phyloP scores from a whole-genome alignment of 2,888 invertebrate genomes.

The Oeneis ivallda region DNA sequence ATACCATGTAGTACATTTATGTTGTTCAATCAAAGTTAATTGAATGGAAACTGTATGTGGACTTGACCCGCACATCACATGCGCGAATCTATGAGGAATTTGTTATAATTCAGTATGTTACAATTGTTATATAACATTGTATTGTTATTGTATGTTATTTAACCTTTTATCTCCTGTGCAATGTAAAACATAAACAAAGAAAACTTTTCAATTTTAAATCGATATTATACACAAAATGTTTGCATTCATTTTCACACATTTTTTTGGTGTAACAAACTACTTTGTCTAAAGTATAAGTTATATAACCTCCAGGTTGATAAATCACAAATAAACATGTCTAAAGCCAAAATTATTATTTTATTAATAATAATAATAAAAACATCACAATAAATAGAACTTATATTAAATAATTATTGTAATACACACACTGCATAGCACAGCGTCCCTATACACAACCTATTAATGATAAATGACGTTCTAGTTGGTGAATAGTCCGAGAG shows the following conservation, averaged over 20 bases:
- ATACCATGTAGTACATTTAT: background rate
- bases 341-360: slow-evolving; percentile 34
- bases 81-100: background rate
- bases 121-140: slow-evolving; percentile 10
- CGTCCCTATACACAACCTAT: slow-evolving; percentile 64
- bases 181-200: background rate
- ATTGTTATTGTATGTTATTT: background rate
- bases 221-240: slow-evolving; percentile 5
- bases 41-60: too few relatives aligned
- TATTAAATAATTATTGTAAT: slow-evolving; percentile 52
- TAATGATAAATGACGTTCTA: slow-evolving; percentile 20
- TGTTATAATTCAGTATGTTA: background rate
- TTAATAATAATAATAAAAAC: slow-evolving; percentile 50
- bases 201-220: background rate
- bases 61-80: background rate
- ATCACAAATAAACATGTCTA: slow-evolving; percentile 29
- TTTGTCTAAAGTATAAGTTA: slow-evolving; percentile 16
- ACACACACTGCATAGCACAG: slow-evolving; percentile 48
- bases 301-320: slow-evolving; percentile 16
- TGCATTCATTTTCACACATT: slow-evolving; percentile 5
- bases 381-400: slow-evolving; percentile 72
- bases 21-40: background rate
- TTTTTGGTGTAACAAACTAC: slow-evolving; percentile 14
- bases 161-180: background rate
- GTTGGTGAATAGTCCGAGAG: slow-evolving; percentile 15